These are phyloP conservation scores for Dendrolimus houi DNA, from an alignment of 2,888 invertebrate species.

Conservation along the genomic window DNA sequence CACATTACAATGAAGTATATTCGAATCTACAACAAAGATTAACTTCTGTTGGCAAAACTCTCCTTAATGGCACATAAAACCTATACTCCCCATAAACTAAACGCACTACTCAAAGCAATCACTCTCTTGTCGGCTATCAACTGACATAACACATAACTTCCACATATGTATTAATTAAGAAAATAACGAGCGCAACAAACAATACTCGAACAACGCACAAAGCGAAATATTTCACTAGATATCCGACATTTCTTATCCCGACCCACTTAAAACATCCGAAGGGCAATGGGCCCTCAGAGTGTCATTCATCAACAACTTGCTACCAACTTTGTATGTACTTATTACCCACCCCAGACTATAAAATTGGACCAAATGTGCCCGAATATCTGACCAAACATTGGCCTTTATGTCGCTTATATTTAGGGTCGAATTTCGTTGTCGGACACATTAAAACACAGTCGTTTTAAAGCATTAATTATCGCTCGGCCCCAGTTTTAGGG, in stretches of 20 bases:
- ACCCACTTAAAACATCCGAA: constrained; percentile 72
- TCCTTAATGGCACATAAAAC: background rate
- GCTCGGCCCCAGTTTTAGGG: constrained; percentile 62
- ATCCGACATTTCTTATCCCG: constrained; percentile 73
- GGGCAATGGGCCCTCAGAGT: constrained; percentile 75
- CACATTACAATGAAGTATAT: no score
- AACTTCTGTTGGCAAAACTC: no score
- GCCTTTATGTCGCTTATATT: constrained; percentile 13
- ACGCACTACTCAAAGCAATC: constrained; percentile 17
- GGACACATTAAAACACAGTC: constrained; percentile 35
- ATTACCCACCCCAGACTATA: constrained; percentile 62
- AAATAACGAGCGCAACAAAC: constrained; percentile 26
- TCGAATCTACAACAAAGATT: no score
- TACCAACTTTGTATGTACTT: constrained; percentile 61
- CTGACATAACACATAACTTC: constrained; percentile 26
- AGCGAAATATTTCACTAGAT: constrained; percentile 62
- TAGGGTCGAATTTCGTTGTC: constrained; percentile 25
- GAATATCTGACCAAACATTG: constrained; percentile 12
- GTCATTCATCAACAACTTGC: constrained; percentile 73
- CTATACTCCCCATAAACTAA: background rate
- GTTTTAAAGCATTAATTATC: constrained; percentile 71
- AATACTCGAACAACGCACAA: constrained; percentile 26
- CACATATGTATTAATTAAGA: constrained; percentile 45
- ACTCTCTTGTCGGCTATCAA: constrained; percentile 29
- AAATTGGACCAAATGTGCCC: constrained; percentile 64